Evolutionary conservation across 1,140 invertebrate species (phyloP).

Genomic region (Lethrus apterus): DNA sequence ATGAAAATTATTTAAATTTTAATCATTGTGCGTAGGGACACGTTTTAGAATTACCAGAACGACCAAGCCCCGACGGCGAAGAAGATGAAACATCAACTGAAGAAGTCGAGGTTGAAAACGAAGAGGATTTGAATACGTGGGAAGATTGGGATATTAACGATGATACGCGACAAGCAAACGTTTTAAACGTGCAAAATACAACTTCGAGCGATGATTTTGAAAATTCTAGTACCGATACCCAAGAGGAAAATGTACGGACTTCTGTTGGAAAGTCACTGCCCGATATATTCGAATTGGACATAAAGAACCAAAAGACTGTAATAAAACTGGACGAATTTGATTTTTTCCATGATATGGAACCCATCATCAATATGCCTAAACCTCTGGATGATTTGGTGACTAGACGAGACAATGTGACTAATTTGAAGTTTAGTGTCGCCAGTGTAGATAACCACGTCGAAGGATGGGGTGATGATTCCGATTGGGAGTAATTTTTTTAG

Average conservation of each 20-base stretch:
- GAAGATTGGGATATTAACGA: constrained; percentile 68
- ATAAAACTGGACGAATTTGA: constrained; percentile 55
- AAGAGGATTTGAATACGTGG: constrained; percentile 51
- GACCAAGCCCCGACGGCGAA: constrained; percentile 72
- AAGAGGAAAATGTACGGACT: constrained; percentile 1
- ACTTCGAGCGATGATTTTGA: constrained; percentile 18
- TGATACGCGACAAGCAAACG: constrained; percentile 23
- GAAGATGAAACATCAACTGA: constrained; percentile 57
- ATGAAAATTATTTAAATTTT: constrained; percentile 32
- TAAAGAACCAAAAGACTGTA: constrained; percentile 55
- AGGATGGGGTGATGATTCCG: constrained; percentile 33
- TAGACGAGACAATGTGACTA: constrained; percentile 18
- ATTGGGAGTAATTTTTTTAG: constrained; percentile 4
- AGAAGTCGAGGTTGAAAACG: constrained; percentile 32
- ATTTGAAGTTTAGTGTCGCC: constrained; percentile 24
- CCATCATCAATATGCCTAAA: constrained; percentile 61
- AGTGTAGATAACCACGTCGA: constrained; percentile 26
- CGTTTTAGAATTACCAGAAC: constrained; percentile 52
- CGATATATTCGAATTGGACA: constrained; percentile 65
- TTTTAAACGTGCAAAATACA: neutral
- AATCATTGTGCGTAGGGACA: constrained; percentile 27
- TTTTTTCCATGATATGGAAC: constrained; percentile 79
- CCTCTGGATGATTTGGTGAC: constrained; percentile 16
- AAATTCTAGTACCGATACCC: neutral
- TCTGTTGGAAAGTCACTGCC: constrained; percentile 47